Base-by-base conservation (phyloP, 1,140 invertebrate species). In the Spodoptera litura region DNA sequence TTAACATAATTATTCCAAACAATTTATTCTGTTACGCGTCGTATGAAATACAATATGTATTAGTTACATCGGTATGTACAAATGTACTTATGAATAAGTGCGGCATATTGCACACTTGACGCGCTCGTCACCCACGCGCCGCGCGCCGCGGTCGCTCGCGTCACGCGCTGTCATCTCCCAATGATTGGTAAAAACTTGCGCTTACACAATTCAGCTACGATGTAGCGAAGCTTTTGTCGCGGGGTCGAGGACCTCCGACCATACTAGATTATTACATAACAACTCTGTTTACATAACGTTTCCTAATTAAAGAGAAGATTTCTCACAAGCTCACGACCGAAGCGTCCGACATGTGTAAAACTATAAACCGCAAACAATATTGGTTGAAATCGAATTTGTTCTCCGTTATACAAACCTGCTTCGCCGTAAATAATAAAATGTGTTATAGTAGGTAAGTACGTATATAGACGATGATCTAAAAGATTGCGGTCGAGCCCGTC, bases 401-500 rank as follows among this genome's bases (percentile, higher is more conserved):
- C 72, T 70, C 66, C 44, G 51, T 70, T 52, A 70, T 27, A 12
- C 73, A 75, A 64, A 75, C 49, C 73, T 59, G 73, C 73, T 64
- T 76, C 31, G 49, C 68, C 61, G 15, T 71, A 64, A 64, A 77
- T 77, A 68, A 77, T 77, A 68, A 77, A 70, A 77, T 77, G 53
- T 77, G 58, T 77, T 77, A 77, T 77, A 68, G 62, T 66, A 66
- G 74, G 62, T 68, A 76, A 61, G 58, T 76, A 68, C 62, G 15
- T 87, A 81, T 85, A 84, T 81, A 87, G 71, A 79, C 84, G 89
- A 91, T 89, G 89, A 88, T 91, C 83, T 88, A 89, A 89, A 92
- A 89, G 88, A 92, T 88, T 89, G 89, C 84, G 84, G 85, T 84
- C 84, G 82, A 83, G 83, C 80, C 82, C 82, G 86, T 87, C 87